Percentiles rank a stretch among this genome's conserved stretches.
Conservation (phyloP, 2,797 vertebrate species). For the Crypturellus tataupa region DNA sequence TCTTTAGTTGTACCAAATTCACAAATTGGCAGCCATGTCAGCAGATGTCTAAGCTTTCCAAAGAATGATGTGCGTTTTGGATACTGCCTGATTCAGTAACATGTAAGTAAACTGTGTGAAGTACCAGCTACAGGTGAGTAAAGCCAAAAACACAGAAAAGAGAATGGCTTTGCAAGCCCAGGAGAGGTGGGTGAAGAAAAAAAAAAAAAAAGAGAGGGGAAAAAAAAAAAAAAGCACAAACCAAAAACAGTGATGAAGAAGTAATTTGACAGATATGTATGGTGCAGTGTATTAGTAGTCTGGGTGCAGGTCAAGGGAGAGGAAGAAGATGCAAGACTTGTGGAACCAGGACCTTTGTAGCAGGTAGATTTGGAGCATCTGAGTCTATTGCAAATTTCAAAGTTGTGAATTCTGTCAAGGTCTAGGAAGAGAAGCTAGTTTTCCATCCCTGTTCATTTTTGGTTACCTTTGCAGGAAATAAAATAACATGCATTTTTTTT, state of each 20-base stretch:
- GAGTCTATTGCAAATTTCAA: neutral
- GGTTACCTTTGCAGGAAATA: neutral
- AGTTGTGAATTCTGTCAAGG: neutral
- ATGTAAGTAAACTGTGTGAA: neutral
- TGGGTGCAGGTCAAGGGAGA: neutral
- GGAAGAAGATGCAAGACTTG: neutral
- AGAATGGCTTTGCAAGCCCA: neutral
- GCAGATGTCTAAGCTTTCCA: neutral
- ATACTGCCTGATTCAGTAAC: neutral
- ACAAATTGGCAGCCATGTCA: neutral
- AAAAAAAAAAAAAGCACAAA: neutral
- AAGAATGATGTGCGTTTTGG: neutral
- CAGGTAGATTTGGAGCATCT: neutral
- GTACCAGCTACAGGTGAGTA: neutral
- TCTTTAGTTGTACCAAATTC: neutral
- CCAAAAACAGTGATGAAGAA: neutral
- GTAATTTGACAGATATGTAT: neutral
- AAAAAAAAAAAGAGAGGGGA: neutral
- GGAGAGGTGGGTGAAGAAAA: neutral
- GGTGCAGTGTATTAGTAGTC: neutral
- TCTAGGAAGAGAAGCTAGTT: neutral
- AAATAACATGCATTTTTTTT: neutral
- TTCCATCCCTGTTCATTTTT: neutral
- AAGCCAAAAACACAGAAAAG: neutral
- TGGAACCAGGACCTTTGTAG: neutral